Evolutionary conservation across 2,888 invertebrate genomes (phyloP), one percentile per base, ranked within the genome.

Genomic region (Alloplasta piceator): DNA sequence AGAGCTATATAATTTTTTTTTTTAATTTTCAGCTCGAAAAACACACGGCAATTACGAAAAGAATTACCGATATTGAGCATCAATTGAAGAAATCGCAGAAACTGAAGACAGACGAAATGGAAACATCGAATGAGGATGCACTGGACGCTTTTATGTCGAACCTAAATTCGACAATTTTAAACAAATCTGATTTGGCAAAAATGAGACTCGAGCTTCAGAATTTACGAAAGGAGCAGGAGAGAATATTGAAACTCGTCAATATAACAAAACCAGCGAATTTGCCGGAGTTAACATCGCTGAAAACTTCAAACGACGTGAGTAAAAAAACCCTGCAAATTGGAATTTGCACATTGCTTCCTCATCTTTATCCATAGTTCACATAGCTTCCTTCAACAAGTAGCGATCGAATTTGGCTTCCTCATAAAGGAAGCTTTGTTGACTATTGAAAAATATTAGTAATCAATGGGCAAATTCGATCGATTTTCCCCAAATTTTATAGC

Each of bases 71-170:
- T 14, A 93, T 96, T 6, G 95, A 96, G 85, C 88, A 88, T 3
- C 92, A 93, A 85, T 89, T 95, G 55, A 85, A 89, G 58, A 88
- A 89, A 55, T 87, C 90, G 48, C 88, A 90, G 92, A 93, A 87
- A 93, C 94, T 86, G 39, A 88, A 5, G 77, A 91, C 56, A 93
- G 93, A 86, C 38, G 83, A 81, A 58, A 76, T 73, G 6, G 84
- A 85, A 6, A 86, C 90, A 74, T 92, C 92, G 6, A 95, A 95
- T 6, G 94, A 93, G 55, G 98, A 98, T 90, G 96, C 96, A 1
- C 92, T 98, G 61, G 98, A 98, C 89, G 95, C 95, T 5, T 98
- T 95, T 91, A 98, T 98, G 97, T 94, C 94, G 48, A 94, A 94
- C 46, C 92, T 97, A 46, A 93, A 92, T 81, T 87, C 93, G 16